Base-by-base conservation (phyloP, 2,888 invertebrate species). In the Eupeodes luniger region DNA sequence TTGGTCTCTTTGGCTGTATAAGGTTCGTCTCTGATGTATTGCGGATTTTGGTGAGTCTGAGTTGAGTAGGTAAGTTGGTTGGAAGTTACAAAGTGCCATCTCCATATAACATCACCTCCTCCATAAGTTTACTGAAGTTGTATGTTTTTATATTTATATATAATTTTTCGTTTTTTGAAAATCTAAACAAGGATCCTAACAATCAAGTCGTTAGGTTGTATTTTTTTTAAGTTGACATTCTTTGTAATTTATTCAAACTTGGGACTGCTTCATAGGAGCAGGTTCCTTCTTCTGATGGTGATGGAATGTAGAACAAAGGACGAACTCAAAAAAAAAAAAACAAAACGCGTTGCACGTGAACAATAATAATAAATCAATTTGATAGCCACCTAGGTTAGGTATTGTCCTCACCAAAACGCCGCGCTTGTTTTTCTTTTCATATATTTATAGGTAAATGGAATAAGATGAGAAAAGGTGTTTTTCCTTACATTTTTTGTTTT, bases 301-400 rank as follows among this genome's bases (percentile, higher is more conserved):
- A 81, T 81, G 85, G 85, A 78, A 84, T 69, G 77, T 59, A 70
- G 55, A 74, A 62, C 72, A 47, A 40, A 40, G 9, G 10, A 27
- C 47, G 27, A 61, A 27, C 2, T 2, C 27, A 27, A 27, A 19
- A 19, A 19, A 2, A 19, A 19, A 19, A 19, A 27, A 27, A 80
- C n/a, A 51, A 66, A 80, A 51, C 72, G 40, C 47, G 49, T 27
- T 86, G 76, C 86, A 80, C 87, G 87, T 87, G 84, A 87, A 84
- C 87, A 87, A 87, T 88, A 88, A 75, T 75, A 75, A 88, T 88
- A 88, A 88, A 88, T 88, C 88, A 88, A 88, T 88, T 85, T 88
- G 88, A 88, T 88, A 81, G 85, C 85, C 85, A 81, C 85, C 83
- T 87, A 75, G 80, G 67, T 69, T 87, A 75, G 80, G 67, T 69